Base-by-base conservation (phyloP, 2,113 vertebrate species). In the Neolamprologus falcicula region DNA sequence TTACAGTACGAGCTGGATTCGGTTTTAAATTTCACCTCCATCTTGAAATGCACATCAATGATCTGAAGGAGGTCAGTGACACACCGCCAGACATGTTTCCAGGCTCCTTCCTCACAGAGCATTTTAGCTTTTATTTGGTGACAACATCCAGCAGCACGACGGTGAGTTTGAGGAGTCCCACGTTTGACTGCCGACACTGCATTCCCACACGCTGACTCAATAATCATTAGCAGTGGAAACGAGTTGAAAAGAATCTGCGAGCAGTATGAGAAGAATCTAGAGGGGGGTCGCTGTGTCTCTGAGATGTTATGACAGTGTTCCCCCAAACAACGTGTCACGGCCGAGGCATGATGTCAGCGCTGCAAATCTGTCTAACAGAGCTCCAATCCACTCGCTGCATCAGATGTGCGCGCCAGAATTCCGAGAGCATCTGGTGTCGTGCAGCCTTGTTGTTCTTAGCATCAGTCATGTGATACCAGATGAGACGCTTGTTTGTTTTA, bases 301-400 rank as follows among this genome's bases (percentile, higher is more conserved):
- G 91, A 92, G 87, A 86, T 90, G 90, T 92, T 94, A 84, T 92
- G 93, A 92, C 92, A 94, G 85, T 3, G 82, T 82, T 90, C 53
- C 53, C 80, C 71, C 84, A 92, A 94, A 93, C 92, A 90, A 33
- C 0, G 24, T 54, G 86, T 89, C 61, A 54, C 28, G 52, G 83
- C 57, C 37, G 55, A 59, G 24, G 50, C 55, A 47, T 91, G 83
- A 90, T 83, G 84, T 84, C 88, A 89, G 63, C 10, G 2, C 16
- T 47, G 45, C 21, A 73, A 73, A 73, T 73, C 68, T 21, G 35
- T 28, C 73, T 79, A 54, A 80, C 5, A 24, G 54, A 9, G 14
- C 33, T 59, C 37, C 28, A 66, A 80, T 83, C 63, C 37, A 21
- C 19, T 26, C 24, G 5, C 45, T 68, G 24, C 53, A 28, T 28